Base-by-base conservation (phyloP, 2,888 invertebrate genomes). In the Epirrhoe alternata region DNA sequence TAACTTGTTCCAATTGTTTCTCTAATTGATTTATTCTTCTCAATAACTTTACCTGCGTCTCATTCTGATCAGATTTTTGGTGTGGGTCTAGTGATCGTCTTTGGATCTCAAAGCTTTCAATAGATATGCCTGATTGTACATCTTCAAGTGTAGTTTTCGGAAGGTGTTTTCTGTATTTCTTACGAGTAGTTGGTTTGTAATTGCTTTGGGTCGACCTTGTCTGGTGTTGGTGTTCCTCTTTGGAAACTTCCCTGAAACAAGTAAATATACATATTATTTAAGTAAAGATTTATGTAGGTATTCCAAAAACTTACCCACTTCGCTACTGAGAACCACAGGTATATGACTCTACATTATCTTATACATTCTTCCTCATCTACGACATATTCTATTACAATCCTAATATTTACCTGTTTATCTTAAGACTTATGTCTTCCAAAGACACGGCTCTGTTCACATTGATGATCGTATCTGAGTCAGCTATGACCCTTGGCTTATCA, bases 121-220 rank as follows among this genome's bases (percentile, higher is more conserved):
- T 71, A 47, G 67, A 59, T 6, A 71, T 62, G 2, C 69, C 67
- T 24, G 67, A 59, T 8, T 67, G 60, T 1, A 67, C 65, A 53
- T 67, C 71, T 35, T 61, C 63, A 33, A 12, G 16, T n/a, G 38
- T 6, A 16, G 14, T 53, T 31, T 16, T 2, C 5, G 59, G 45
- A 17, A 59, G 24, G 14, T 49, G 16, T 14, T 58, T 64, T 47
- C 47, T 47, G 35, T 24, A 57, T 47, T 35, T 63, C 42, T 56
- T 56, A 0, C 7, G 45, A n/a, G 17, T 35, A 3, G 42, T 52
- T 24, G 42, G 24, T 12, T 42, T 60, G 16, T 61, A 57, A 12
- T 42, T 10, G 8, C 38, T 1, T 10, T 55, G 30, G 10, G 33
- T 50, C 2, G 45, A 0, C 6, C 53, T 35, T 55, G 55, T 49